phyloP scores from a whole-genome alignment of 2,888 invertebrate species.

The Micropterix aruncella region DNA sequence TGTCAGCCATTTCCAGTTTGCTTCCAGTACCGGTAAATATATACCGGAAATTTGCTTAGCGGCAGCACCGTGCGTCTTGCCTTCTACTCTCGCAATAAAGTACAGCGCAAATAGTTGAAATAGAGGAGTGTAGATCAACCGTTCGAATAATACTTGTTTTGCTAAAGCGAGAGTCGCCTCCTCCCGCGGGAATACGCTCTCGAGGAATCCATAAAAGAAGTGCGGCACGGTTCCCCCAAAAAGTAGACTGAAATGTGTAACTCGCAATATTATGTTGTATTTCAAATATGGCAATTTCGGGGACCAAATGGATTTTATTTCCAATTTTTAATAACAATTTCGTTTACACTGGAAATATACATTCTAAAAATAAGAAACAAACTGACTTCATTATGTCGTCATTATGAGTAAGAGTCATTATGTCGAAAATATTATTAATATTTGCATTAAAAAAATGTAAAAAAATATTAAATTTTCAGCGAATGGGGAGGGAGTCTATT shows the following conservation, averaged over 20 bases:
- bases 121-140: slow-evolving; percentile 55
- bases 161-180: slow-evolving; percentile 36
- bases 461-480: too few species aligned
- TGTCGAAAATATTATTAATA: too few species aligned
- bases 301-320: slow-evolving; percentile 3
- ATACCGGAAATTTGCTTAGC: slow-evolving; percentile 45
- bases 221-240: slow-evolving; percentile 72
- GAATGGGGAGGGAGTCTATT: too few species aligned
- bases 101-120: slow-evolving; percentile 64
- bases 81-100: slow-evolving; percentile 60
- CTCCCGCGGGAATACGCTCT: slow-evolving; percentile 43
- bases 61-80: slow-evolving; percentile 53
- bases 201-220: slow-evolving; percentile 55
- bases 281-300: slow-evolving; percentile 6
- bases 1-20: slow-evolving; percentile 68
- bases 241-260: slow-evolving; percentile 50
- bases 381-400: too few species aligned
- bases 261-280: slow-evolving; percentile 7
- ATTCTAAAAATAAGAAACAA: too few species aligned
- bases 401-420: too few species aligned
- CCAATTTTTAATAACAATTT: too few species aligned
- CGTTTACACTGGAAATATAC: too few species aligned
- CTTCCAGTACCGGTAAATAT: slow-evolving; percentile 49
- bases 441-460: too few species aligned
- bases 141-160: slow-evolving; percentile 54